phyloP scores from a whole-genome alignment of 1,140 invertebrate species.

The Grapholita molesta region DNA sequence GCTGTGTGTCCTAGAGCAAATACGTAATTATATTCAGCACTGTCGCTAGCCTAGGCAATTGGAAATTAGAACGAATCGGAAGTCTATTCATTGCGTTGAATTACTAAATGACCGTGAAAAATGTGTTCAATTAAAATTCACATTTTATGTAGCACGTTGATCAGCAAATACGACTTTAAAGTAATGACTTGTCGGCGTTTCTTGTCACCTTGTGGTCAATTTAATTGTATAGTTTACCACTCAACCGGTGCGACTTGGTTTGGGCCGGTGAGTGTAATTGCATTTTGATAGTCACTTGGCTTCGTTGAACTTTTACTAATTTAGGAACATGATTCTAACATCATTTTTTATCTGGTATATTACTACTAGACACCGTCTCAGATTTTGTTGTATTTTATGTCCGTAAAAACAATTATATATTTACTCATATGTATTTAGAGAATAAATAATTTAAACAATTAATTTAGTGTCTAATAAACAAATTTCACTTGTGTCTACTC shows the following conservation, averaged over 20 bases:
- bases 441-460: too few species aligned
- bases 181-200: not conserved
- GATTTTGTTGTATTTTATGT: too few species aligned
- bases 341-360: not conserved
- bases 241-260: not conserved
- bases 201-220: not conserved
- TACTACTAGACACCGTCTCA: not conserved
- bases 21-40: not conserved
- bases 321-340: not conserved
- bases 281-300: not conserved
- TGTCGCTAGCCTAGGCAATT: not conserved
- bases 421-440: too few species aligned
- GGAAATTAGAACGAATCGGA: not conserved
- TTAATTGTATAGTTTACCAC: not conserved
- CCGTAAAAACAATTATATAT: too few species aligned
- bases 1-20: not conserved
- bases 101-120: not conserved
- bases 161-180: not conserved
- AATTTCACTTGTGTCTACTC: too few species aligned
- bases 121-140: conserved; percentile 1
- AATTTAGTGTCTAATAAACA: too few species aligned
- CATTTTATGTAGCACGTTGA: not conserved
- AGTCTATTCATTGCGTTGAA: not conserved
- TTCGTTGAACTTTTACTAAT: not conserved
- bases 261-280: not conserved